Evolutionary conservation across 64 coral and sea anemone species (phyloP).

Genomic region (Actinia tenebrosa): DNA sequence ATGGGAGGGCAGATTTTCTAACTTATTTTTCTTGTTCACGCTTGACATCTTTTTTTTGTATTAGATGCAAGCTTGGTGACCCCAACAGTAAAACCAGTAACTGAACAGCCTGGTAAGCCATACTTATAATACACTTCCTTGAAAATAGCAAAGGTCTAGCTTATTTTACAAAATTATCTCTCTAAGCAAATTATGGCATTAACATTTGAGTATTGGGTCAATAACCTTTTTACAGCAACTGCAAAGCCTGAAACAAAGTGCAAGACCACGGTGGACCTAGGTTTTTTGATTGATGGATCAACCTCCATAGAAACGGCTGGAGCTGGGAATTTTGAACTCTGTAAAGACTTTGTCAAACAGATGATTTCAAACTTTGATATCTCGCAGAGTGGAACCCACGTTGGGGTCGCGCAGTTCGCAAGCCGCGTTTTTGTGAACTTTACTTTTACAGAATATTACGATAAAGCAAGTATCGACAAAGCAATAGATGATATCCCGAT

Average conservation of each 20-base stretch:
- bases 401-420: slow-evolving; percentile 55
- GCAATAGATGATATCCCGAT: slow-evolving; percentile 32
- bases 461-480: slow-evolving; percentile 31
- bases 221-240: not conserved
- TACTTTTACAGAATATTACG: slow-evolving; percentile 43
- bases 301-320: slow-evolving; percentile 41
- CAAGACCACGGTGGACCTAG: slow-evolving; percentile 24
- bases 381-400: slow-evolving; percentile 31
- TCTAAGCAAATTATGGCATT: not conserved
- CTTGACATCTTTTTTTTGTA: not conserved
- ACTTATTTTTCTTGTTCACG: too few relatives aligned
- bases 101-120: not conserved
- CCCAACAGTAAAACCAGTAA: not conserved
- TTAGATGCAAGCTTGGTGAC: not conserved
- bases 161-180: not conserved
- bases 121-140: not conserved
- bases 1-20: too few relatives aligned
- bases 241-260: not conserved
- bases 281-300: slow-evolving; percentile 65
- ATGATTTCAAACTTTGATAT: slow-evolving; percentile 32
- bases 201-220: too few relatives aligned
- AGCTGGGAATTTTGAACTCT: slow-evolving; percentile 44
- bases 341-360: slow-evolving; percentile 52
- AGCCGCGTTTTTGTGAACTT: not conserved
- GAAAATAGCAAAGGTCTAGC: too few relatives aligned